Evolutionary conservation across 2,888 invertebrate species (phyloP), one percentile per base, ranked within the genome.

Genomic region (Pachycephus smyrnensis): DNA sequence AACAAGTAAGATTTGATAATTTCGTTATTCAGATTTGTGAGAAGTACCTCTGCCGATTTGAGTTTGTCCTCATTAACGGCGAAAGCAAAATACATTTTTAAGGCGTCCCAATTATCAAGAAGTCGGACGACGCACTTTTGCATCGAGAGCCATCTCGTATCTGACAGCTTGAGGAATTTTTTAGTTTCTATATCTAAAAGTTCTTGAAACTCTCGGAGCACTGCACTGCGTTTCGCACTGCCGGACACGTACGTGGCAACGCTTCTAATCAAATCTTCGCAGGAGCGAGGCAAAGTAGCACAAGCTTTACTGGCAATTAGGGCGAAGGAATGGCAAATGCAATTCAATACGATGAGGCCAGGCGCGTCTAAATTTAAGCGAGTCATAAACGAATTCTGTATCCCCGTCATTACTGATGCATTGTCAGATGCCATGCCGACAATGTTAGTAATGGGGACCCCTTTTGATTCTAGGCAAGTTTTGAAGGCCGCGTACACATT

Each of bases 341-440:
- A 85, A 68, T 37, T 75, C 23, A 84, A 40, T 11, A 83, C 32
- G 23, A 82, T 74, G 23, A 76, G 73, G 76, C 77, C 30, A 15
- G 80, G 79, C 33, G 75, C 73, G 32, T 85, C 81, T 32, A 33
- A 11, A 69, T 76, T 75, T 23, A 85, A 73, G 32, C 73, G 75
- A 31, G 80, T 77, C 69, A 80, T 79, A 77, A 85, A 82, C 4
- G 78, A 83, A 77, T 84, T 83, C n/a, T 80, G 73, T 35, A 35
- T 31, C n/a, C 83, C 83, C 23, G 80, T 79, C 84, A 85, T 85
- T 23, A 82, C 82, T 55, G 69, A 75, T 12, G 84, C 84, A n/a
- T 83, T 83, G 80, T 84, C 82, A 55, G 73, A 80, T 32, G 77
- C 77, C 68, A 79, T 71, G 3, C 77, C 77, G 73, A 79, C 73